phyloP scores from a whole-genome alignment of 2,888 invertebrate genomes.

The Anodontia alba region DNA sequence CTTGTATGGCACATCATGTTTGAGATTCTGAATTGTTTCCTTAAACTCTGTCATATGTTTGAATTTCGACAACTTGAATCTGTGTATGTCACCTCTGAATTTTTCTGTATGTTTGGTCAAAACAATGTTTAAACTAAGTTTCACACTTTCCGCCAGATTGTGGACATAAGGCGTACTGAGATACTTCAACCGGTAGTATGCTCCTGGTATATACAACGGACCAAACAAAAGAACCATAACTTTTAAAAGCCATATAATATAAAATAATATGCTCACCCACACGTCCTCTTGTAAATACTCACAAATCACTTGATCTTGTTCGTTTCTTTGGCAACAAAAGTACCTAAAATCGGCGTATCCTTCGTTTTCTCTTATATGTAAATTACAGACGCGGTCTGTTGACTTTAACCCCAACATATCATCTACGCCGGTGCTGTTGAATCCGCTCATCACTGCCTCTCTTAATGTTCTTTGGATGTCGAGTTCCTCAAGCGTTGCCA shows the following conservation, averaged over 20 bases:
- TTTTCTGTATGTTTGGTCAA: slow-evolving; percentile 5
- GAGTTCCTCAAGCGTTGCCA: slow-evolving; percentile 43
- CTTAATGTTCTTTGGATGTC: slow-evolving; percentile 50
- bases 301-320: slow-evolving; percentile 26
- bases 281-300: slow-evolving; percentile 51
- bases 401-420: slow-evolving; percentile 23
- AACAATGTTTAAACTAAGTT: slow-evolving; percentile 20
- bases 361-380: slow-evolving; percentile 41
- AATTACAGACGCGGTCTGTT: slow-evolving; percentile 65
- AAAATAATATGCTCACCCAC: slow-evolving; percentile 70
- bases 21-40: slow-evolving; percentile 36
- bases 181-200: slow-evolving; percentile 64
- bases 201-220: slow-evolving; percentile 72
- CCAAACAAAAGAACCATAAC: slow-evolving; percentile 72
- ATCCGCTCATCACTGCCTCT: slow-evolving; percentile 69
- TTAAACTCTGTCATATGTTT: slow-evolving; percentile 45
- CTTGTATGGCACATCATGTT: slow-evolving; percentile 33
- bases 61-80: slow-evolving; percentile 38
- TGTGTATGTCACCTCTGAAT: slow-evolving; percentile 3
- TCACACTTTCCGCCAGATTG: slow-evolving; percentile 14
- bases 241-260: slow-evolving; percentile 69
- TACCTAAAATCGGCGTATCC: slow-evolving; percentile 47
- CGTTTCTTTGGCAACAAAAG: slow-evolving; percentile 44
- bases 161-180: slow-evolving; percentile 15
- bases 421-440: slow-evolving; percentile 39